phyloP scores from a whole-genome alignment of 2,113 vertebrate species.

The Ochotona curzoniae region DNA sequence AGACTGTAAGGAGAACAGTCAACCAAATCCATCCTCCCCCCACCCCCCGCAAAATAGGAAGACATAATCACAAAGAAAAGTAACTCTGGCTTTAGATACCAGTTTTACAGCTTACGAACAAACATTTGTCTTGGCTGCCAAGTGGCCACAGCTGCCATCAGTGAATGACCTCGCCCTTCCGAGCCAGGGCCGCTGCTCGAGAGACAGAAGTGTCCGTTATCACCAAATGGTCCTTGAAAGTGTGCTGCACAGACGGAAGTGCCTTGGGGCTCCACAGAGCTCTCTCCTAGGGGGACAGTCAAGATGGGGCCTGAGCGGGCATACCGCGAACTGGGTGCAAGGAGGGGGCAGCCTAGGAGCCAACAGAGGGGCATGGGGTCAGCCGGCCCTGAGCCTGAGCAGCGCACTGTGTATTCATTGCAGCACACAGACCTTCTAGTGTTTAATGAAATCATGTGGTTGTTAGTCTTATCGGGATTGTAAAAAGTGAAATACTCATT shows the following conservation, averaged over 20 bases:
- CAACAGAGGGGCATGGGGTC: no score
- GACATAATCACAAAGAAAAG: slow-evolving; percentile 49
- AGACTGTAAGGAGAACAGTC: slow-evolving; percentile 16
- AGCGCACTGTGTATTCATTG: slow-evolving; percentile 58
- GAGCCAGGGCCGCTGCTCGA: background rate
- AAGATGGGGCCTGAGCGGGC: background rate
- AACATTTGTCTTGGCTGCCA: slow-evolving; percentile 55
- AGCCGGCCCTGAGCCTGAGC: background rate
- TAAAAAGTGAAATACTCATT: slow-evolving; percentile 38
- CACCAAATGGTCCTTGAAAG: background rate
- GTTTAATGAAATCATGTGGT: slow-evolving; percentile 58
- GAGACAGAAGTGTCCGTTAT: background rate
- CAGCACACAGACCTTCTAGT: slow-evolving; percentile 60
- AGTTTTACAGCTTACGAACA: background rate
- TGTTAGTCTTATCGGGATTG: slow-evolving; percentile 49
- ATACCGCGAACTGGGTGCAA: background rate
- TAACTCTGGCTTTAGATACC: slow-evolving; percentile 38
- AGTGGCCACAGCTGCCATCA: slow-evolving; percentile 11
- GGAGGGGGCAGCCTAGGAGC: background rate
- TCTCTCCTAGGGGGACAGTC: background rate
- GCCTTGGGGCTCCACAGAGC: background rate
- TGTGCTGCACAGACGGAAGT: background rate
- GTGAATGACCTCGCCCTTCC: background rate
- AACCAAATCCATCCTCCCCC: no score
- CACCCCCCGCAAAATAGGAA: slow-evolving; percentile 44